Conservation (phyloP, 2,113 vertebrate genomes). For the Dasyprocta punctata region DNA sequence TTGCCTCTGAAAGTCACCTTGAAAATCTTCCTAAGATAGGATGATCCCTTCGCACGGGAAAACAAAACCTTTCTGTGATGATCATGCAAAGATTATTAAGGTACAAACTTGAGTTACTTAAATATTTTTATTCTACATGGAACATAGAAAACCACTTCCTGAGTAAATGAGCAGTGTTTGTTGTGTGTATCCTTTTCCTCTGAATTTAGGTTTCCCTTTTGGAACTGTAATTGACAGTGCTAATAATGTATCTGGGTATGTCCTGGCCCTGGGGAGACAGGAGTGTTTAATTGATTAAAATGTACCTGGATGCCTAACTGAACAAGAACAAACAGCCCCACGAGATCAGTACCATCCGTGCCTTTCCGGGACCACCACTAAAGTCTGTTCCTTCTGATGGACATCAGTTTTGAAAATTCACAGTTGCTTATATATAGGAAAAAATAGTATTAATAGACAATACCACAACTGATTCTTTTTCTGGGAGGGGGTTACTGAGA, state of each 20-base stretch:
- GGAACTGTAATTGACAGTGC: neutral
- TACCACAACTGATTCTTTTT: neutral
- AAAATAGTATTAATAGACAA: neutral
- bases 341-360: neutral
- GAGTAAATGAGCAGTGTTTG: slow-evolving; percentile 23
- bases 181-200: slow-evolving; percentile 3
- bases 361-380: neutral
- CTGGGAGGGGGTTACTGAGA: neutral
- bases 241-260: slow-evolving; percentile 25
- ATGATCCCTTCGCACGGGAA: neutral
- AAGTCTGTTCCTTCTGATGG: slow-evolving; percentile 32
- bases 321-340: neutral
- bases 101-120: neutral
- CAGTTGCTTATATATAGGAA: neutral
- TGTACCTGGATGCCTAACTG: neutral
- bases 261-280: neutral
- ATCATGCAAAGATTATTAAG: neutral
- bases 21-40: neutral
- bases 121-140: neutral
- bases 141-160: slow-evolving; percentile 16
- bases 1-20: slow-evolving; percentile 19
- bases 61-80: neutral
- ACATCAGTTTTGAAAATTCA: slow-evolving; percentile 10
- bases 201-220: slow-evolving; percentile 38
- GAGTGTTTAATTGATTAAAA: slow-evolving; percentile 35